Base-by-base conservation (phyloP, 2,888 invertebrate genomes). In the Sturmia bella region DNA sequence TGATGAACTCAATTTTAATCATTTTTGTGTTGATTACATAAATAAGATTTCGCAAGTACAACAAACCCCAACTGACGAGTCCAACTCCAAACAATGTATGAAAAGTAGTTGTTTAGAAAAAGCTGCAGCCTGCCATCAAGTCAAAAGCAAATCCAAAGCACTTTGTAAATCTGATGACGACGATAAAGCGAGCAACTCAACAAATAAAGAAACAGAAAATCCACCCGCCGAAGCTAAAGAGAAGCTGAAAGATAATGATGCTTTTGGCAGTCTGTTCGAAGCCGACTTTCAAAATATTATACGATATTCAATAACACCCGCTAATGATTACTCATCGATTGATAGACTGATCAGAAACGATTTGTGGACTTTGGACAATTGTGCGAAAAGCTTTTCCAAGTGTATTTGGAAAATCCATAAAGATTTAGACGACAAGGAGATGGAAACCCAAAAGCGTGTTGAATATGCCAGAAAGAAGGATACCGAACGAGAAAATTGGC, bases 291-390 rank as follows among this genome's bases (percentile, higher is more conserved):
- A 76, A 45, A 6, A 72, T 13, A 1, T 27, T 32, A 45, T 75
- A 9, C 43, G 39, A 43, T 24, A 27, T 5, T 41, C 54, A 19
- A 41, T 72, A 27, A 50, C 64, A 1, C 17, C 17, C n/a, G 59
- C 15, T 63, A 41, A 63, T n/a, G 41, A 59, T 19, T 54, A 37
- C 3, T 66, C 80, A 6, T 9, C 12, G 6, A 3, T 17, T 1
- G 80, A 76, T 54, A 11, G 54, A 12, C n/a, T 12, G 17, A 81
- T 81, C 17, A 43, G 39, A 1, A 15, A 45, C 11, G 27, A 81
- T 61, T 66, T 81, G 3, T 19, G 21, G 3, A 19, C n/a, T 15
- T 17, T 76, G 13, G 52, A 81, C 24, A 56, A 56, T 24, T 50
- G 17, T 7, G 21, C 68, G 0, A 32, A 73, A 43, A 27, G 11